A percentile compares a stretch with the other conserved stretches of the same genome.
Conservation (phyloP, 2,888 invertebrate genomes). For the Lithophane ornitopus region DNA sequence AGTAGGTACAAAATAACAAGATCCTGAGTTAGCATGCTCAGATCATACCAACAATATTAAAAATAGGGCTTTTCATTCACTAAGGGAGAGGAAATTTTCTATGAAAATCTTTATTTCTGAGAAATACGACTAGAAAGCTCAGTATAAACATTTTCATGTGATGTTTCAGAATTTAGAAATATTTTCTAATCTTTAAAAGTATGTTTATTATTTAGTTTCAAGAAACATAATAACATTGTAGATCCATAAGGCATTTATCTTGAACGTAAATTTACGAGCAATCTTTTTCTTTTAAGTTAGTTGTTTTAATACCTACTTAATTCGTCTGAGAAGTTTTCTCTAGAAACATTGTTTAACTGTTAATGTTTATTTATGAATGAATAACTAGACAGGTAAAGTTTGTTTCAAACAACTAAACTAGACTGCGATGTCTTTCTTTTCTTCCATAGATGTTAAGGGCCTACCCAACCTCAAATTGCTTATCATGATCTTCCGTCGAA, state of each 20-base stretch:
- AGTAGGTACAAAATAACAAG: too few relatives aligned
- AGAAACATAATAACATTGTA: slow-evolving; percentile 8
- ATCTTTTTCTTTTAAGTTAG: background rate
- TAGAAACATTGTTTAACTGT: slow-evolving; percentile 1
- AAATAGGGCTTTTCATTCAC: background rate
- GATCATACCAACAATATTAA: background rate
- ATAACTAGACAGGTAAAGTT: background rate
- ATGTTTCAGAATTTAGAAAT: background rate
- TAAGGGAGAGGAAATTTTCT: background rate
- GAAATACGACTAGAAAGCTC: background rate
- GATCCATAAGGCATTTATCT: slow-evolving; percentile 2
- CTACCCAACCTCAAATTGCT: too few relatives aligned
- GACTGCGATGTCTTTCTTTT: background rate
- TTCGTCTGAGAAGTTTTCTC: slow-evolving; percentile 29
- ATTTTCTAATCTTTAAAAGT: background rate
- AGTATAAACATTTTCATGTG: background rate
- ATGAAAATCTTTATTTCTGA: background rate
- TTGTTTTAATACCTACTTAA: slow-evolving; percentile 21
- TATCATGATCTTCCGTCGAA: too few relatives aligned
- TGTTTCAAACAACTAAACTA: background rate
- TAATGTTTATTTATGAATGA: slow-evolving; percentile 1
- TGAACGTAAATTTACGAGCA: slow-evolving; percentile 17
- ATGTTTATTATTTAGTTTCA: slow-evolving; percentile 9
- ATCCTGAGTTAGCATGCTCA: background rate
- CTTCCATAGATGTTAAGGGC: background rate